Percentiles rank a stretch among this genome's conserved stretches.
phyloP scores from a whole-genome alignment of 2,888 invertebrate species.

The Eucera pruinosa region DNA sequence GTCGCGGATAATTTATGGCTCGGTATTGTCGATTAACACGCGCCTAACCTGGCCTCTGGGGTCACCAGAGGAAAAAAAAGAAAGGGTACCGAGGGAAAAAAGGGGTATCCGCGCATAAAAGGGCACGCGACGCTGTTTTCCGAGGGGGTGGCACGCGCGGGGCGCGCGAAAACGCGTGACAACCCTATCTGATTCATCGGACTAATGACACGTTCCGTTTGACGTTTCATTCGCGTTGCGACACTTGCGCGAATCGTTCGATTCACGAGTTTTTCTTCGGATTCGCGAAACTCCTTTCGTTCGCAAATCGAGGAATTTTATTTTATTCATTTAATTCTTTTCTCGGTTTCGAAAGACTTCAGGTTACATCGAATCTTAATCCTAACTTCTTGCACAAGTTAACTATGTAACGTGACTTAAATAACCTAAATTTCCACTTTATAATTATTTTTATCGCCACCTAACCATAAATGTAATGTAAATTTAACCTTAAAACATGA shows the following conservation, averaged over 20 bases:
- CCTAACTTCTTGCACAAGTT: too few relatives aligned
- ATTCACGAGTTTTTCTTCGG: too few relatives aligned
- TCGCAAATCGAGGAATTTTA: too few relatives aligned
- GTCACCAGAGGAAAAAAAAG: slow-evolving; percentile 54
- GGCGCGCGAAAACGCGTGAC: slow-evolving; percentile 61
- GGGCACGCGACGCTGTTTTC: slow-evolving; percentile 80
- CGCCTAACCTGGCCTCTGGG: slow-evolving; percentile 77
- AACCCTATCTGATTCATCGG: slow-evolving; percentile 82
- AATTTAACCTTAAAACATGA: too few relatives aligned
- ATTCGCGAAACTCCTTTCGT: too few relatives aligned
- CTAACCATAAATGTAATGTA: too few relatives aligned
- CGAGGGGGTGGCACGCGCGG: slow-evolving; percentile 71
- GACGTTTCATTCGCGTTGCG: slow-evolving; percentile 72
- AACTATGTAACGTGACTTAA: too few relatives aligned
- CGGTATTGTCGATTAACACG: slow-evolving; percentile 83
- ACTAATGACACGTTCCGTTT: slow-evolving; percentile 81
- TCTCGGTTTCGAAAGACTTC: too few relatives aligned
- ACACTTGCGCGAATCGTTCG: slow-evolving; percentile 5
- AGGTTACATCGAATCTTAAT: too few relatives aligned
- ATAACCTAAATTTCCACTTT: too few relatives aligned
- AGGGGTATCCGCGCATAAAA: slow-evolving; percentile 79
- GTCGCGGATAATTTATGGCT: slow-evolving; percentile 83
- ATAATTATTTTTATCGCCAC: too few relatives aligned
- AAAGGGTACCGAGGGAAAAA: slow-evolving; percentile 72
- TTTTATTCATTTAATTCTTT: too few relatives aligned